These are phyloP conservation scores for Drosophila nr. fundita DNA, from an alignment of 2,888 invertebrate species.

Conservation along the genomic window DNA sequence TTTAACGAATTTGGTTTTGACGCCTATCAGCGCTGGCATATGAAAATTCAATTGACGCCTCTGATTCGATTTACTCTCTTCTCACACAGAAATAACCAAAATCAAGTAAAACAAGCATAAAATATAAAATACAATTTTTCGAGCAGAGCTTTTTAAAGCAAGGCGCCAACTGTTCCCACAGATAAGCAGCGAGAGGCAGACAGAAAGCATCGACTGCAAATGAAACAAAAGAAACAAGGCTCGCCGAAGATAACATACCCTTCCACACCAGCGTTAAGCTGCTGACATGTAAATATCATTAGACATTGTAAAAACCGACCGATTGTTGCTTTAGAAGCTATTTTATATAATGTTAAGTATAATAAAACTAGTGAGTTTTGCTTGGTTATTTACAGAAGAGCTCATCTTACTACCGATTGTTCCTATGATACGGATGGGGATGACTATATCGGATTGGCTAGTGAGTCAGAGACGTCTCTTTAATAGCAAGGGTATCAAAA, in stretches of 20 bases:
- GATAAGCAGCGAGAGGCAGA: slow-evolving; percentile 56
- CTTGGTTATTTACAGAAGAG: neutral
- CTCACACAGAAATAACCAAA: slow-evolving; percentile 13
- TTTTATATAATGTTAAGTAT: neutral
- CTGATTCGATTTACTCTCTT: slow-evolving; percentile 56
- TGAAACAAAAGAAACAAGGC: neutral
- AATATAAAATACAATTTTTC: slow-evolving; percentile 57
- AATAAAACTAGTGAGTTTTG: no score
- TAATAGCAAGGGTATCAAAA: neutral
- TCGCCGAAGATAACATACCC: neutral
- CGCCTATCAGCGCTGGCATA: slow-evolving; percentile 51
- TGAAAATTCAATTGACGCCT: slow-evolving; percentile 68
- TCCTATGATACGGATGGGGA: neutral
- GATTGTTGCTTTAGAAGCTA: neutral
- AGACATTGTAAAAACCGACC: neutral
- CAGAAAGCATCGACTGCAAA: slow-evolving; percentile 35
- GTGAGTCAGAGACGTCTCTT: neutral
- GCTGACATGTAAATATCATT: neutral
- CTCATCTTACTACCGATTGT: neutral
- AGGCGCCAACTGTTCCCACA: slow-evolving; percentile 66
- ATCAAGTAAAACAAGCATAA: slow-evolving; percentile 8
- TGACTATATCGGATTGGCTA: neutral
- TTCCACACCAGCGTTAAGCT: neutral
- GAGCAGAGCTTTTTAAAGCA: slow-evolving; percentile 54
- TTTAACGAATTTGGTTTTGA: slow-evolving; percentile 21